A percentile compares a stretch with the other conserved stretches of the same genome.
Evolutionary conservation across 1,140 invertebrate genomes (phyloP).

Genomic region (Nomia melanderi): DNA sequence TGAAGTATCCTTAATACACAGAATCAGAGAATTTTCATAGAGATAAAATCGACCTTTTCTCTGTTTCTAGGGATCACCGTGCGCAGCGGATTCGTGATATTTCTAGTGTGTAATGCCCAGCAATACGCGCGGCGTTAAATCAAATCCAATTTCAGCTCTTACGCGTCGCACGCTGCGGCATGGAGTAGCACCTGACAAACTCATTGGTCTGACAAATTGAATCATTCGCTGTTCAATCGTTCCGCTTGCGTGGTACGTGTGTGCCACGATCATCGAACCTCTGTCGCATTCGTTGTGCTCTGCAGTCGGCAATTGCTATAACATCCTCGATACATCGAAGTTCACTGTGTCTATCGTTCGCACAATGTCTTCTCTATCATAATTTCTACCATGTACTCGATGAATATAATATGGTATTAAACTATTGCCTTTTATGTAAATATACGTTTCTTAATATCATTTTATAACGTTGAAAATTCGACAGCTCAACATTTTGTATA

Average conservation of each 20-base stretch:
- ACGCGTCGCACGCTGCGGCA: slow-evolving; percentile 71
- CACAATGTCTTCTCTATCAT: neutral
- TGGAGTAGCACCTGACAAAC: slow-evolving; percentile 81
- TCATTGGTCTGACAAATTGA: slow-evolving; percentile 81
- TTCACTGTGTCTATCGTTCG: neutral
- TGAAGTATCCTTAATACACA: too few relatives aligned
- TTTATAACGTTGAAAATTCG: too few relatives aligned
- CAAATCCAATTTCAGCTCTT: slow-evolving; percentile 79
- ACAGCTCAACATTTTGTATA: too few relatives aligned
- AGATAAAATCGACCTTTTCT: slow-evolving; percentile 56
- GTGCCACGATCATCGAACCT: slow-evolving; percentile 63
- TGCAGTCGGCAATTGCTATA: slow-evolving; percentile 40
- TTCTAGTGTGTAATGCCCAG: slow-evolving; percentile 79
- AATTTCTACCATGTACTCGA: too few relatives aligned
- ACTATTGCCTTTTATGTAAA: too few relatives aligned
- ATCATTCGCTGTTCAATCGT: slow-evolving; percentile 82
- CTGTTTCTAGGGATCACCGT: slow-evolving; percentile 75
- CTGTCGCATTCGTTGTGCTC: slow-evolving; percentile 70
- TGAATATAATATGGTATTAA: neutral
- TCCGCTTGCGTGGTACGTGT: slow-evolving; percentile 74
- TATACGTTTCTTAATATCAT: too few relatives aligned
- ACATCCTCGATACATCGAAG: slow-evolving; percentile 58
- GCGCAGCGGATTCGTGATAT: slow-evolving; percentile 78
- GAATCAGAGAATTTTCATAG: neutral
- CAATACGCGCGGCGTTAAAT: slow-evolving; percentile 79